Evolutionary conservation across 2,113 vertebrate genomes (phyloP), one percentile per base, ranked within the genome.

Genomic region (Dipodomys merriami): DNA sequence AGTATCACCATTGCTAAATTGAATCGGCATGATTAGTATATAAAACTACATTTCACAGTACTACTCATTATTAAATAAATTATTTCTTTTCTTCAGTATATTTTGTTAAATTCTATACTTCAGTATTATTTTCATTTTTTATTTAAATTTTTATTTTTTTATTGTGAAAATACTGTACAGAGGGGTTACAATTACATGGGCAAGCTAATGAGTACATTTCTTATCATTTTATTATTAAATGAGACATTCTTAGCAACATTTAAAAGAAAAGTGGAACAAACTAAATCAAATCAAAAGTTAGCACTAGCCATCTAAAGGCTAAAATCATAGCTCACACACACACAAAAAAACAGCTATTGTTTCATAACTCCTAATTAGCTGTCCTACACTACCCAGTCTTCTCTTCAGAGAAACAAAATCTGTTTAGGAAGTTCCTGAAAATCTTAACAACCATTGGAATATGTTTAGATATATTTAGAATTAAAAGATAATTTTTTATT

Each of bases 291-390:
- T 22, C 23, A 76, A 88, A 64, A 53, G 16, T 46, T 2, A 69
- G 67, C 29, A 39, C 19, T 10, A 30, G 23, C 1, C 53, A 46
- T 3, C 8, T 44, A 68, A 77, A 7, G 19, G 7, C 57, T 72
- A n/a, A 92, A 67, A 71, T 77, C 10, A 92, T 71, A 88, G 74
- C 19, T 82, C 29, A 72, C 62, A 83, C 15, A 77, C 29, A 72
- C 62, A 83, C n/a, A 33, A 71, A 33, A 2, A 89, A 65, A 8
- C 49, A 80, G 33, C 53, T 4, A 81, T 83, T 65, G 46, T 29
- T 22, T 69, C 68, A 22, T 10, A 60, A 18, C 8, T 86, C 29
- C 46, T 82, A 78, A 92, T 92, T 33, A 84, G 7, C 62, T 86
- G 39, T 60, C 65, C 57, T 35, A 30, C 30, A 30, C 15, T 20